Percentiles rank a stretch among this genome's conserved stretches.
Evolutionary conservation across 2,797 vertebrate species (phyloP).

Genomic region (Thaleichthys pacificus): DNA sequence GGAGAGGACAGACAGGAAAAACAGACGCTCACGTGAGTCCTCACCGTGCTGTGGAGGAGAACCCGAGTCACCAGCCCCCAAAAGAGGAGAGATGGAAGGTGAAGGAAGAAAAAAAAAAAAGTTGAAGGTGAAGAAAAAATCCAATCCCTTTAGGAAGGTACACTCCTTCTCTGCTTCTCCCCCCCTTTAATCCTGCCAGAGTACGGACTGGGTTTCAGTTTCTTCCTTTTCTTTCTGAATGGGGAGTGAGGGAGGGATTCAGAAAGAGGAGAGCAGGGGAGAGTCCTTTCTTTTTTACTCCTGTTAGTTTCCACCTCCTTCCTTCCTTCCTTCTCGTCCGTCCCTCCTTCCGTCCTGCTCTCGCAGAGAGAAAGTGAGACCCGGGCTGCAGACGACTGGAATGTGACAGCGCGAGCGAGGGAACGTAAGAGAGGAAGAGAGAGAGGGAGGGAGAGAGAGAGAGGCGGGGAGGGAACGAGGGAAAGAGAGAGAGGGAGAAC

Average conservation of each 20-base stretch:
- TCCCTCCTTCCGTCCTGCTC: slow-evolving; percentile 49
- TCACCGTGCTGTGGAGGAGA: slow-evolving; percentile 46
- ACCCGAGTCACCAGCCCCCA: slow-evolving; percentile 36
- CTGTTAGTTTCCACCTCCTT: background rate
- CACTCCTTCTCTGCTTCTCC: slow-evolving; percentile 54
- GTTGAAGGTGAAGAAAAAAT: too few relatives aligned
- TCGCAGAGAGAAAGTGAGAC: slow-evolving; percentile 59
- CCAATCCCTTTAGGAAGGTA: slow-evolving; percentile 66
- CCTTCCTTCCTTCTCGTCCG: slow-evolving; percentile 30
- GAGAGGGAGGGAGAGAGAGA: background rate
- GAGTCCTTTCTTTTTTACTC: slow-evolving; percentile 1
- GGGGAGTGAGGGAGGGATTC: slow-evolving; percentile 19
- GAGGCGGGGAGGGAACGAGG: slow-evolving; percentile 36
- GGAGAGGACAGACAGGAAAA: slow-evolving; percentile 46
- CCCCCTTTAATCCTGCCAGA: slow-evolving; percentile 44
- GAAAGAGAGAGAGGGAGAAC: slow-evolving; percentile 35
- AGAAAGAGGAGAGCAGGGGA: background rate
- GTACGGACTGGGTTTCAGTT: slow-evolving; percentile 40
- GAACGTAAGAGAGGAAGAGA: background rate
- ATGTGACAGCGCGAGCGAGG: slow-evolving; percentile 64
- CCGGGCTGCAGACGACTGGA: slow-evolving; percentile 67
- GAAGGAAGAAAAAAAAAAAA: background rate
- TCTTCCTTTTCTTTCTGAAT: slow-evolving; percentile 43
- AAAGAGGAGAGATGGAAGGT: slow-evolving; percentile 52
- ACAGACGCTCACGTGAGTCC: slow-evolving; percentile 63